A percentile compares a stretch with the other conserved stretches of the same genome.
phyloP scores from a whole-genome alignment of 2,888 invertebrate genomes.

The Andrena camellia region DNA sequence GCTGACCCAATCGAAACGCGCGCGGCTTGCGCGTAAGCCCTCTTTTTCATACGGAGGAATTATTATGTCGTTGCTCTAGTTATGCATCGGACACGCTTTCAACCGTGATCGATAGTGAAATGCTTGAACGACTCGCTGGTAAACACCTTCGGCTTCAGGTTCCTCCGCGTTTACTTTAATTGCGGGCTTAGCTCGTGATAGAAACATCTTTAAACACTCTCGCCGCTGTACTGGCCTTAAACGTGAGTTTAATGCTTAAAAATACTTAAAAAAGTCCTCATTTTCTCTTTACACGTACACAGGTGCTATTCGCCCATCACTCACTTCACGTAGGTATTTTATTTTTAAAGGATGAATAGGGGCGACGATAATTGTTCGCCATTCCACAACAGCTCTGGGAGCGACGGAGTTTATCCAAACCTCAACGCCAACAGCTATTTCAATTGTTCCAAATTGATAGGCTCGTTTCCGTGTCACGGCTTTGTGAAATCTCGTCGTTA shows the following conservation, averaged over 20 bases:
- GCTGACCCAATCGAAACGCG: slow-evolving; percentile 41
- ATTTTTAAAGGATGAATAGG: too few relatives aligned
- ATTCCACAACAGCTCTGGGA: neutral
- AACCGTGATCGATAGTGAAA: slow-evolving; percentile 69
- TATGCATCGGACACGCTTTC: slow-evolving; percentile 62
- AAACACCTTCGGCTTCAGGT: slow-evolving; percentile 65
- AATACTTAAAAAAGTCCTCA: neutral
- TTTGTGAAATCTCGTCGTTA: slow-evolving; percentile 41
- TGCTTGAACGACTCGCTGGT: slow-evolving; percentile 68
- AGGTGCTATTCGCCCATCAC: too few relatives aligned
- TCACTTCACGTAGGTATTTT: too few relatives aligned
- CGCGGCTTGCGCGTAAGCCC: slow-evolving; percentile 32
- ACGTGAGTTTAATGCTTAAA: neutral
- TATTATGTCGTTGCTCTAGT: slow-evolving; percentile 64
- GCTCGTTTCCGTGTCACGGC: slow-evolving; percentile 19
- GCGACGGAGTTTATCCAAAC: neutral
- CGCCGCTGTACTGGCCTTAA: neutral
- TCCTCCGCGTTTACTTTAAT: slow-evolving; percentile 53
- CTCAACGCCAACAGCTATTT: neutral
- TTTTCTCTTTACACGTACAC: neutral
- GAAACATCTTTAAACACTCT: slow-evolving; percentile 35
- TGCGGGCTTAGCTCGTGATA: slow-evolving; percentile 39
- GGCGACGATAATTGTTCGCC: neutral
- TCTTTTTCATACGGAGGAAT: slow-evolving; percentile 58
- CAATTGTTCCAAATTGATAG: slow-evolving; percentile 25